Base-by-base conservation (phyloP, 2,797 vertebrate species). In the Falco naumanni region DNA sequence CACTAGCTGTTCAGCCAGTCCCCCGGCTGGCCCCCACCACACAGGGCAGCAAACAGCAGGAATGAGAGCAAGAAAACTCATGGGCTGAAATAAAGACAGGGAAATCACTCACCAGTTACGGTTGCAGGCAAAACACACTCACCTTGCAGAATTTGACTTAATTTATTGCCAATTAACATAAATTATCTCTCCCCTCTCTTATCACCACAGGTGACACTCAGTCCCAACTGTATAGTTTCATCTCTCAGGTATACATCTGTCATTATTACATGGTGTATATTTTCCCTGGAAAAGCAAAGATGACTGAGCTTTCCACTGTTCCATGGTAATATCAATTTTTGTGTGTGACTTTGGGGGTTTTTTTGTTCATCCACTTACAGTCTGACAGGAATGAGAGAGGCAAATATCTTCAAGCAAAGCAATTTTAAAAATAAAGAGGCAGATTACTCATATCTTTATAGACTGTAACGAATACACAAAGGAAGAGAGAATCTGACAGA, bases 21-120 rank as follows among this genome's bases (percentile, higher is more conserved):
- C 47, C n/a, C 21, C 6, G 2, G 6, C 25, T 1, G 2, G 43
- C 43, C 28, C 7, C 14, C 3, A 0, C 0, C 0, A 18, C 9
- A 26, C 24, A 16, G 12, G 37, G n/a, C 3, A 47, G n/a, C 21
- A 54, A 59, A 9, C 5, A 8, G 33, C n/a, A 25, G 71, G 17
- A 70, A 37, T 5, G 0, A 22, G 6, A 75, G 16, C 14, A 2
- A 48, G 50, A 76, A 83, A 71, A 2, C 48, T 39, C 21, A 29
- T 2, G 8, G 33, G 33, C 50, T 3, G 0, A 37, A 93, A 54
- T 20, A 69, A 57, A 93, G n/a, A 5, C 37, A 33, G 26, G 47
- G 39, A 79, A 66, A 28, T 51, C 81, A 43, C 19, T 77, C 39
- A 43, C 2, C 68, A 47, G 60, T 29, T 47, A 77, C 61, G 47